Evolutionary conservation across 1,140 invertebrate species (phyloP), one percentile per base, ranked within the genome.

Genomic region (Varroa destructor): DNA sequence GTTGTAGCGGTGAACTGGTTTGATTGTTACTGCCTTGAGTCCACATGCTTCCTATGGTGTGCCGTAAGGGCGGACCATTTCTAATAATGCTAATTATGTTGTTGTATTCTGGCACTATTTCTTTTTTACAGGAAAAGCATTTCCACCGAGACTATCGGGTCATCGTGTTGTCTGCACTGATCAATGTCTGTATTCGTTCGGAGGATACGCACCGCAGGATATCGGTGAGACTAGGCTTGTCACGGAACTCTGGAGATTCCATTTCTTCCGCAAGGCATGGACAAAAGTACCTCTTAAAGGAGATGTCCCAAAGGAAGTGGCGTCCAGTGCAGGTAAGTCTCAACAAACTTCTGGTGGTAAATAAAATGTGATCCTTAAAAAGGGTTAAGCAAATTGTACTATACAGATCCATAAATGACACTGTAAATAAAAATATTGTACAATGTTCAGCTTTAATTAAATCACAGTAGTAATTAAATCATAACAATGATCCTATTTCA

Each of bases 231-330:
- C 12, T 37, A 67, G 8, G 46, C 46, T 67, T 2, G 36, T 67
- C 12, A 67, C 40, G 40, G 61, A 67, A 67, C 61, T 67, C 36
- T 67, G 61, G 61, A 67, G 8, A 8, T 67, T 67, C 8, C 61
- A 67, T 40, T 67, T 40, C 61, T 46, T 67, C 14, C 40, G 61
- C 5, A 67, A 67, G 3, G 37, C 14, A 46, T 67, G 61, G 61
- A 67, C 61, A 67, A 67, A 67, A 1, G 8, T 67, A 14, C 61
- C 61, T 40, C n/a, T 67, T 12, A 40, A 40, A 67, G 61, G 61
- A 12, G 40, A 14, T 14, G 8, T 67, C 12, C 61, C 61, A 46
- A 67, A 37, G 10, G 61, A 67, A 40, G 61, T 67, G 12, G 61
- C 61, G 14, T 67, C 61, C 36, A 67, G 61, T 67, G 61, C 40